Conservation (phyloP, 2,113 vertebrate genomes). For the Ibidorhyncha struthersii region DNA sequence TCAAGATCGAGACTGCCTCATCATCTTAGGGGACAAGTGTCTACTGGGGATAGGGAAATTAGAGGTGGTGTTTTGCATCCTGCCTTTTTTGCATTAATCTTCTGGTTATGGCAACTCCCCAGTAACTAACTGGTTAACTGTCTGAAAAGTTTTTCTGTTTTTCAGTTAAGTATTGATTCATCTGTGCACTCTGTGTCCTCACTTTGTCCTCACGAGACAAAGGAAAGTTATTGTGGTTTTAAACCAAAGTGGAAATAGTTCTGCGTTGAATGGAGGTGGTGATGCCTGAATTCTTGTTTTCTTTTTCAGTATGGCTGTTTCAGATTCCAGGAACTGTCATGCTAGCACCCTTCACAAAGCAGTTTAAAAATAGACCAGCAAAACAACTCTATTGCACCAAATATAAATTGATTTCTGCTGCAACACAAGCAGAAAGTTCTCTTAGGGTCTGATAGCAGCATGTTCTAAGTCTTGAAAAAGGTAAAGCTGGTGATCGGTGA, state of each 20-base stretch:
- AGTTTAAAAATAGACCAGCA: slow-evolving; percentile 47
- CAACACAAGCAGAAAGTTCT: neutral
- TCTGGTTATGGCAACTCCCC: neutral
- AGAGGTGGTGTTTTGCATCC: neutral
- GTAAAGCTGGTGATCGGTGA: neutral
- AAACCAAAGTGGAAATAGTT: slow-evolving; percentile 42
- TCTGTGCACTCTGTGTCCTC: neutral
- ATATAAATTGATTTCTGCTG: slow-evolving; percentile 31
- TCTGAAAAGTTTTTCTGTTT: neutral
- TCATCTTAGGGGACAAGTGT: neutral
- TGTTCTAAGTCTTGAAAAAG: neutral
- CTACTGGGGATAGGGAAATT: neutral
- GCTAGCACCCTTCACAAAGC: slow-evolving; percentile 24
- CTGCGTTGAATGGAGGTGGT: slow-evolving; percentile 2
- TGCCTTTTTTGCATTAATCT: neutral
- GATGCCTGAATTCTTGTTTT: slow-evolving; percentile 41
- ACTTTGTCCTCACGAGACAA: slow-evolving; percentile 26
- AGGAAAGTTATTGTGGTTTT: slow-evolving; percentile 48
- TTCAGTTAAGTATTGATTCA: neutral
- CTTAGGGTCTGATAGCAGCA: neutral
- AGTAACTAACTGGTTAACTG: neutral
- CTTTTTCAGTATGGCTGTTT: neutral
- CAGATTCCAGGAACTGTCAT: slow-evolving; percentile 29
- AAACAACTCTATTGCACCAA: neutral
- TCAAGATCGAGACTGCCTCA: neutral